Conservation (phyloP, 2,888 invertebrate genomes). For the Timandra comae region DNA sequence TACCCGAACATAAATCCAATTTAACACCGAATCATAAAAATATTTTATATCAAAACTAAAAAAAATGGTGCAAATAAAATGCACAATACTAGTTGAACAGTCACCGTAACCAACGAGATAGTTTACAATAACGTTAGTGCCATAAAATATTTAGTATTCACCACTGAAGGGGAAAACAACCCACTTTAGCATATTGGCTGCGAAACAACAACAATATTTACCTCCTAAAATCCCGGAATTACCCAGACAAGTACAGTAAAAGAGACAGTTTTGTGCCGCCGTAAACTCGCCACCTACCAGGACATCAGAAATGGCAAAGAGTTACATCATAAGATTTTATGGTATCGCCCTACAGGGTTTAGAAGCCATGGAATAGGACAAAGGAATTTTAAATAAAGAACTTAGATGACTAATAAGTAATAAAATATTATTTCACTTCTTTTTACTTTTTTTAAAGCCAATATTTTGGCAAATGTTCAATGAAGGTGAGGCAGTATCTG, state of each 20-base stretch:
- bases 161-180: background rate
- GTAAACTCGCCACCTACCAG: conserved; percentile 20
- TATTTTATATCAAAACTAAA: conserved; percentile 1
- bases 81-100: no score
- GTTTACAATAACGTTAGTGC: no score
- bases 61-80: conserved; percentile 2
- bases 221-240: conserved; percentile 13
- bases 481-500: no score
- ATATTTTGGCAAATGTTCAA: no score
- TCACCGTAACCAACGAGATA: no score
- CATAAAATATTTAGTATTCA: no score
- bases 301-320: conserved; percentile 31
- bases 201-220: conserved; percentile 12
- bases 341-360: conserved; percentile 16
- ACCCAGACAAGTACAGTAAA: conserved; percentile 14
- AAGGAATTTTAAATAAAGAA: no score
- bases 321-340: conserved; percentile 54
- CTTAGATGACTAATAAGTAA: no score
- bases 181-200: conserved; percentile 7
- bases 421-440: no score
- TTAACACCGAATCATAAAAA: conserved; percentile 3
- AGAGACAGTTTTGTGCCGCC: conserved; percentile 16
- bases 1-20: background rate
- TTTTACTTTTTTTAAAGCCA: no score
- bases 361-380: conserved; percentile 3